Conservation (phyloP, 2,888 invertebrate species). For the Clepsis dumicolana region DNA sequence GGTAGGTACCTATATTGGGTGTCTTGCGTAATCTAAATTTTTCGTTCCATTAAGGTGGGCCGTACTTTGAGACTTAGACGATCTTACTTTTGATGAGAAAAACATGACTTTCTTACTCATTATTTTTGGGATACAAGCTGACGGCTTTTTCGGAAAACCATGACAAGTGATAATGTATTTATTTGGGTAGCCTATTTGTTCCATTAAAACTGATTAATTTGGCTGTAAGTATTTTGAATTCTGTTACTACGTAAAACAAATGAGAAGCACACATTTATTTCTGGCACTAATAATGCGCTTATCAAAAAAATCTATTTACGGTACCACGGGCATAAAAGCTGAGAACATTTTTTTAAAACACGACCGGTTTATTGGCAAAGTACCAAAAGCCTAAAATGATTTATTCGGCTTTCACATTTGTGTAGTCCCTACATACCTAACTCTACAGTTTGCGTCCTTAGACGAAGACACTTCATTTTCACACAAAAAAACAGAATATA, state of each 20-base stretch:
- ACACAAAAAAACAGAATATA: not conserved
- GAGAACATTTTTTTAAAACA: not conserved
- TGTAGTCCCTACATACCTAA: too few species aligned
- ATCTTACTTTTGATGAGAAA: slow-evolving; percentile 25
- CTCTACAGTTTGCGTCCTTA: not conserved
- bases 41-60: slow-evolving; percentile 69
- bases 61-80: slow-evolving; percentile 51
- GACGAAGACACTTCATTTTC: not conserved
- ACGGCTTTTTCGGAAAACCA: too few species aligned
- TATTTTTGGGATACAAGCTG: not conserved
- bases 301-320: too few species aligned
- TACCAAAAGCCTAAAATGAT: not conserved
- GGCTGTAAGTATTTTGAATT: too few species aligned
- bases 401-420: too few species aligned
- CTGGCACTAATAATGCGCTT: too few species aligned
- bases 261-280: too few species aligned
- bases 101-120: slow-evolving; percentile 11
- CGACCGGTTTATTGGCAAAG: not conserved
- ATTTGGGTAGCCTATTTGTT: too few species aligned
- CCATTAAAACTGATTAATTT: too few species aligned
- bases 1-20: slow-evolving; percentile 75
- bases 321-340: too few species aligned
- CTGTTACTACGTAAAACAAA: too few species aligned
- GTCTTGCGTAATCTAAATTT: slow-evolving; percentile 77
- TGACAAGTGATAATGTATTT: too few species aligned